Evolutionary conservation across 2,888 invertebrate species (phyloP).

Genomic region (Galerucella nymphaeae): DNA sequence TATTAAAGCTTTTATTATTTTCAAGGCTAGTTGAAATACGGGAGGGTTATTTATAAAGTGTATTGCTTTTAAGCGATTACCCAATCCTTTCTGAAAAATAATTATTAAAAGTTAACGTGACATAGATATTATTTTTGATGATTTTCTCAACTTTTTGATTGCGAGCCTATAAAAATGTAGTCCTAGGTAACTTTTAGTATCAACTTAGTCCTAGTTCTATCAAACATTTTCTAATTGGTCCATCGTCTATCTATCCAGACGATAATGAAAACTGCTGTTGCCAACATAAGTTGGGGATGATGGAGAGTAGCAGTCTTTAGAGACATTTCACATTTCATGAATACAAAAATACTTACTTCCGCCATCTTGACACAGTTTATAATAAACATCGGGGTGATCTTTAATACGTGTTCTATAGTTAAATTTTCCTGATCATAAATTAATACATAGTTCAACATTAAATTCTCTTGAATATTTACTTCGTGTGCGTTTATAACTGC

Average conservation of each 20-base stretch:
- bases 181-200: too few relatives aligned
- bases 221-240: too few relatives aligned
- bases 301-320: too few relatives aligned
- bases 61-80: slow-evolving; percentile 14
- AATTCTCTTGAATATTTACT: slow-evolving; percentile 19
- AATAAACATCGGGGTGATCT: slow-evolving; percentile 3
- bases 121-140: not conserved
- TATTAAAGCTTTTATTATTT: slow-evolving; percentile 9
- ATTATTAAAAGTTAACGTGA: not conserved
- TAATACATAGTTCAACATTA: slow-evolving; percentile 11
- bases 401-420: slow-evolving; percentile 16
- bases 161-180: too few relatives aligned
- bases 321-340: too few relatives aligned
- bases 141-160: too few relatives aligned
- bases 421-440: slow-evolving; percentile 18
- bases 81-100: slow-evolving; percentile 21
- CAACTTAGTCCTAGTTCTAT: too few relatives aligned
- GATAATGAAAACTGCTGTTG: too few relatives aligned
- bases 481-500: slow-evolving; percentile 17
- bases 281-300: too few relatives aligned
- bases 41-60: slow-evolving; percentile 23
- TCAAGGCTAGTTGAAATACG: slow-evolving; percentile 9
- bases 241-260: too few relatives aligned
- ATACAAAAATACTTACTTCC: slow-evolving; percentile 5
- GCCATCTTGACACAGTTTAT: slow-evolving; percentile 11